Evolutionary conservation across 1,140 invertebrate species (phyloP), one percentile per base, ranked within the genome.

Genomic region (Penaeus japonicus): DNA sequence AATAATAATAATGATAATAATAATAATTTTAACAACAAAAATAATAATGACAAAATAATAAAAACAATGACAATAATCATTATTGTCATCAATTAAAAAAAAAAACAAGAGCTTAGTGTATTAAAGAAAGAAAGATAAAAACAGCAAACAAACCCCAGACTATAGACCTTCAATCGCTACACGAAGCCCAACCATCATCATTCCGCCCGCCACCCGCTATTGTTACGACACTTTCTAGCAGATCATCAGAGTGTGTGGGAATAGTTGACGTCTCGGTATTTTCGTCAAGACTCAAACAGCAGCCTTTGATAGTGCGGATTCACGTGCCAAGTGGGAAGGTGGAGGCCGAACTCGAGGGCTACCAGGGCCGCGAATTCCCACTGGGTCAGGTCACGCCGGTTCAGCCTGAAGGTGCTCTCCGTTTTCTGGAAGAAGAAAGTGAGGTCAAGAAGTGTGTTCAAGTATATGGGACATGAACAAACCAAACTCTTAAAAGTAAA

Each of bases 291-390:
- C 92, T 97, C 96, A 92, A 97, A 97, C 85, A 97, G 94, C 85
- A 99, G 94, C 89, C 98, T 94, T 93, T 99, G 97, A 93, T 98
- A 99, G 93, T 99, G 98, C 20, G 98, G 97, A 93, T 97, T 96
- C 85, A 99, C 95, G 93, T 99, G 97, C 93, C 95, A 96, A 57
- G 96, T 97, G 17, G 97, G 97, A 73, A 98, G 94, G 93, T 98
- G 98, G 77, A 99, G 94, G 35, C 97, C 96, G 93, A 99, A 99
- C 93, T 99, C 98, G 77, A 99, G 93, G 0, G 97, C 97, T 70
- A 99, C 97, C 30, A 99, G 93, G 79, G 98, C 97, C 10, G 97
- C 97, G 94, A 99, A 98, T 93, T 99, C 98, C 79, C 96, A 97
- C 27, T 95, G 94, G 57, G 99, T 94, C 53, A 99, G 93, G 91